Evolutionary conservation across 1,140 invertebrate genomes (phyloP).

Genomic region (Acyrthosiphon pisum): DNA sequence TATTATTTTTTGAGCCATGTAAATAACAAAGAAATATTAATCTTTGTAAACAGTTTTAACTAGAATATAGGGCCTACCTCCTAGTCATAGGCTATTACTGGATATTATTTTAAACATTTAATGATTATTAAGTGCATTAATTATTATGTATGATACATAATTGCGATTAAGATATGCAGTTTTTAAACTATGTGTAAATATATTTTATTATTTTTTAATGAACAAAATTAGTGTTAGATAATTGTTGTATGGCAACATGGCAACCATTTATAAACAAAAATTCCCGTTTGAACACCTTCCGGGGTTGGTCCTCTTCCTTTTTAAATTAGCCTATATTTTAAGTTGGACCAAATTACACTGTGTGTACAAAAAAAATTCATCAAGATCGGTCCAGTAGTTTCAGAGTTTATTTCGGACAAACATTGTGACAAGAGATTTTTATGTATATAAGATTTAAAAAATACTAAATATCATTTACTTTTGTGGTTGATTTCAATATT

Average conservation of each 20-base stretch:
- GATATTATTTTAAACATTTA: slow-evolving; percentile 36
- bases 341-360: no score
- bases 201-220: slow-evolving; percentile 50
- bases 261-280: no score
- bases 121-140: slow-evolving; percentile 19
- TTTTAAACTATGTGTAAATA: slow-evolving; percentile 48
- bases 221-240: slow-evolving; percentile 30
- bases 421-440: no score
- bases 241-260: neutral
- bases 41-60: slow-evolving; percentile 25
- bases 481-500: neutral
- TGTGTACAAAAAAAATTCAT: no score
- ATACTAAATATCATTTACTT: neutral
- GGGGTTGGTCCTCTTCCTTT: no score
- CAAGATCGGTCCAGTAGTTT: no score
- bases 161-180: slow-evolving; percentile 16
- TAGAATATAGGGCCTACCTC: slow-evolving; percentile 54
- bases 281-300: no score
- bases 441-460: no score
- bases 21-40: slow-evolving; percentile 45
- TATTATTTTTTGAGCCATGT: slow-evolving; percentile 49
- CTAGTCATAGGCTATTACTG: slow-evolving; percentile 56
- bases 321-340: no score
- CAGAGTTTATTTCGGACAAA: no score
- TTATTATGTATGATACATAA: slow-evolving; percentile 25